Conservation (phyloP, 2,113 vertebrate species). For the Cyphomyrus discorhynchus region DNA sequence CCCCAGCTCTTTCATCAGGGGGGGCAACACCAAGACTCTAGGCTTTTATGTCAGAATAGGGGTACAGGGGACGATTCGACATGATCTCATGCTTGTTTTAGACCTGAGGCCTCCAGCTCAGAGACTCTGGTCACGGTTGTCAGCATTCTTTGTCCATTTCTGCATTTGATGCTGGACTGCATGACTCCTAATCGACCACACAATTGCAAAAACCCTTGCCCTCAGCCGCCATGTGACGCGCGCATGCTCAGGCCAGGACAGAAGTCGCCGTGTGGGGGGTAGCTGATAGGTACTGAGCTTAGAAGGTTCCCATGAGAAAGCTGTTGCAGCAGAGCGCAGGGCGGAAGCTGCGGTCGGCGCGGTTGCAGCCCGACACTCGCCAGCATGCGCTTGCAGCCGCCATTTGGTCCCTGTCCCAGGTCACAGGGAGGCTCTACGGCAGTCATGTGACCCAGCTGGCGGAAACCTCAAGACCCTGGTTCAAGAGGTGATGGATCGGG, state of each 20-base stretch:
- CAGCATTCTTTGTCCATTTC: background rate
- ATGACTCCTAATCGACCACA: no score
- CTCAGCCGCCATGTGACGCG: no score
- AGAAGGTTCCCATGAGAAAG: slow-evolving; percentile 18
- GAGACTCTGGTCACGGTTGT: background rate
- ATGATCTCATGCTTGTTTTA: background rate
- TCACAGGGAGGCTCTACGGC: background rate
- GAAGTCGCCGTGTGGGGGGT: background rate
- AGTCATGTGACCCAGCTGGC: background rate
- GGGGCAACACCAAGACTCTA: background rate
- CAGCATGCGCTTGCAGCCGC: background rate
- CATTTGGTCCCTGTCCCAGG: background rate
- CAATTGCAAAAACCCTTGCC: background rate
- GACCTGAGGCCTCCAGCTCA: background rate
- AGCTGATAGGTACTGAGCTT: background rate
- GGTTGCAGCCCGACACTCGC: background rate
- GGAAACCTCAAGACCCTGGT: background rate
- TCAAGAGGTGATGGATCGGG: background rate
- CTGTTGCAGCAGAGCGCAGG: background rate
- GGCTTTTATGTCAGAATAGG: background rate
- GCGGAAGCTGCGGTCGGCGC: slow-evolving; percentile 13
- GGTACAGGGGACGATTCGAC: background rate
- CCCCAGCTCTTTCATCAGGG: background rate
- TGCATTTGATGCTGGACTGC: background rate
- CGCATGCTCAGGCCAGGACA: background rate